Base-by-base conservation (phyloP, 2,797 vertebrate species). In the Miichthys miiuy region DNA sequence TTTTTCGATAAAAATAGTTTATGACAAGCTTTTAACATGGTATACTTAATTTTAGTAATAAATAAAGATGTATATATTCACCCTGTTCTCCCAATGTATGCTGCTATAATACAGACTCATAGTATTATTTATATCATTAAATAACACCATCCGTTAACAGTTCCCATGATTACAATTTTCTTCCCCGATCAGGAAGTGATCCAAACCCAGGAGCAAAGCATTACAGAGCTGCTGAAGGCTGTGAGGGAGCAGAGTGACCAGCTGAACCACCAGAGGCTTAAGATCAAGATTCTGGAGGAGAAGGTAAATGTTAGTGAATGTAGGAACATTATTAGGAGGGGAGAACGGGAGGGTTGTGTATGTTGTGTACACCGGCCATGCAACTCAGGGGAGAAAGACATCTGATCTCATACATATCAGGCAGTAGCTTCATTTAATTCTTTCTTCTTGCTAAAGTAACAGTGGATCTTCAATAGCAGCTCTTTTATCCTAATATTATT, bases 211-310 rank as follows among this genome's bases (percentile, higher is more conserved):
- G 96, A 98, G 62, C 94, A 88, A 0, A 96, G 93, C 87, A 97
- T 99, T 85, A 92, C 80, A 68, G 92, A 96, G 23, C 96, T 99
- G 56, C 94, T 98, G 72, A 95, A 90, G 57, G 94, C 87, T 0
- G 93, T 98, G 83, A 95, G 92, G 82, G 95, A 96, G 5, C 98
- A 98, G 89, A 96, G 95, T 0, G 75, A 91, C 64, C 96, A 97
- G 79, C 94, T 99, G 13, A 93, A 94, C 81, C 85, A 95, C 80
- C 98, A 99, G 90, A 96, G 90, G 64, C 91, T 69, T 6, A 96
- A 98, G 93, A 98, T 99, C 84, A 95, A 93, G 86, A 91, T 87
- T 77, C 95, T 99, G 87, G 96, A 99, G 86, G 93, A 96, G 42
- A 97, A 97, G 96, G 97, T 98, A 80, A 21, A 51, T 60, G 20